A percentile compares a stretch with the other conserved stretches of the same genome.
Evolutionary conservation across 1,140 invertebrate genomes (phyloP).

Genomic region (Drosophila nasuta): DNA sequence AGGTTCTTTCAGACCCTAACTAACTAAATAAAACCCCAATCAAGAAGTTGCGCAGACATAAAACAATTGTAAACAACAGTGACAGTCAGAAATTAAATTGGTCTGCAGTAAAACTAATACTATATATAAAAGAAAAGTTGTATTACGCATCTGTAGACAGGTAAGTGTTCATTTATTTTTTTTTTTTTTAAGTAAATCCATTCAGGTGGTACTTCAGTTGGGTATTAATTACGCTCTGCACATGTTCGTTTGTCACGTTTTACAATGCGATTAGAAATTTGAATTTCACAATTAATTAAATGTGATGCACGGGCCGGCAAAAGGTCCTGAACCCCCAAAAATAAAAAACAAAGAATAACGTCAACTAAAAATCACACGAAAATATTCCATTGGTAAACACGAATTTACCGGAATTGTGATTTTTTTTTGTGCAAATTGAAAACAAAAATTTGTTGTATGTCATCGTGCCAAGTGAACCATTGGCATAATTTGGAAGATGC

Average conservation of each 20-base stretch:
- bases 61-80: slow-evolving; percentile 9
- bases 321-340: background rate
- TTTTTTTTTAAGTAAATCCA: background rate
- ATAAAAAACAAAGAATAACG: slow-evolving; percentile 1
- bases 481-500: slow-evolving; percentile 59
- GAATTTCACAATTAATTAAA: slow-evolving; percentile 8
- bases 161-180: background rate
- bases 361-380: slow-evolving; percentile 9
- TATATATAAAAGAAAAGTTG: background rate
- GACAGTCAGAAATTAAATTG: slow-evolving; percentile 10
- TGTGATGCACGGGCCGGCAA: background rate
- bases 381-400: slow-evolving; percentile 66
- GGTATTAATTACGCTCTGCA: background rate
- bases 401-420: slow-evolving; percentile 28
- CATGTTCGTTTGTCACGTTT: background rate
- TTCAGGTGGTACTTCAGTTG: background rate
- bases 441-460: slow-evolving; percentile 16
- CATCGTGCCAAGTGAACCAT: slow-evolving; percentile 32
- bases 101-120: background rate
- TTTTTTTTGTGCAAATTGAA: slow-evolving; percentile 8
- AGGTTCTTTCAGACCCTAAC: slow-evolving; percentile 34
- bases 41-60: slow-evolving; percentile 19
- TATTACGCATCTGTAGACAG: background rate
- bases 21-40: slow-evolving; percentile 39
- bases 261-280: background rate